Conservation (phyloP, 2,888 invertebrate species). For the Megastigmus dorsalis region DNA sequence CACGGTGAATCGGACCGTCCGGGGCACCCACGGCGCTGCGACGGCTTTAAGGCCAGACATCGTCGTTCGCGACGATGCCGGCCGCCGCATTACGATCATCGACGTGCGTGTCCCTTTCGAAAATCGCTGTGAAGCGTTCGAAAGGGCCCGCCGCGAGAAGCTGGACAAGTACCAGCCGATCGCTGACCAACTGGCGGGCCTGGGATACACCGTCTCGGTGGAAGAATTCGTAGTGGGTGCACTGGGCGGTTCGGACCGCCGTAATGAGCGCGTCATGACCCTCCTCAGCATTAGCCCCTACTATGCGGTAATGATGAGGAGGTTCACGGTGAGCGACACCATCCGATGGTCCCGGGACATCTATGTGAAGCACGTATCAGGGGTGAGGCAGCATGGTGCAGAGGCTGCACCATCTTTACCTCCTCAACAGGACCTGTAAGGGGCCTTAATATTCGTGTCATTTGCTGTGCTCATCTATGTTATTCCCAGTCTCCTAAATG, state of each 20-base stretch:
- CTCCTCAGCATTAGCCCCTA: conserved; percentile 40
- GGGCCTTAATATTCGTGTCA: too few relatives aligned
- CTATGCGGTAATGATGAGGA: conserved; percentile 59
- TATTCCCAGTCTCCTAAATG: too few relatives aligned
- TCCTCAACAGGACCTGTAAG: too few relatives aligned
- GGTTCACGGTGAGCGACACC: conserved; percentile 62
- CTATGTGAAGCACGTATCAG: conserved; percentile 65
- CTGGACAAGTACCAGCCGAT: conserved; percentile 58
- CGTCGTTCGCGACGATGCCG: conserved; percentile 55
- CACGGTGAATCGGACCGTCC: conserved; percentile 51
- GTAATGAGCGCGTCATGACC: conserved; percentile 38
- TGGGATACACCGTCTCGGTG: conserved; percentile 49
- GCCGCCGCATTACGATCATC: conserved; percentile 58
- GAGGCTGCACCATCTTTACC: too few relatives aligned
- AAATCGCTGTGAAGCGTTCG: conserved; percentile 58
- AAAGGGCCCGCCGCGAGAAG: conserved; percentile 58
- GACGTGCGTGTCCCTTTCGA: conserved; percentile 67
- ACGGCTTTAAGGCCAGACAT: conserved; percentile 55
- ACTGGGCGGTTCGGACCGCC: conserved; percentile 51
- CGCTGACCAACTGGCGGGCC: conserved; percentile 52
- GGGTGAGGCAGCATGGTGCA: conserved; percentile 57
- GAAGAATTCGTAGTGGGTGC: conserved; percentile 54
- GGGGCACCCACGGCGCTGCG: conserved; percentile 41
- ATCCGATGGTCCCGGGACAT: conserved; percentile 65
- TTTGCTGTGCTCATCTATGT: too few relatives aligned